Percentiles rank a stretch among this genome's conserved stretches.
Evolutionary conservation across 1,140 invertebrate genomes (phyloP).

Genomic region (Fopius arisanus): DNA sequence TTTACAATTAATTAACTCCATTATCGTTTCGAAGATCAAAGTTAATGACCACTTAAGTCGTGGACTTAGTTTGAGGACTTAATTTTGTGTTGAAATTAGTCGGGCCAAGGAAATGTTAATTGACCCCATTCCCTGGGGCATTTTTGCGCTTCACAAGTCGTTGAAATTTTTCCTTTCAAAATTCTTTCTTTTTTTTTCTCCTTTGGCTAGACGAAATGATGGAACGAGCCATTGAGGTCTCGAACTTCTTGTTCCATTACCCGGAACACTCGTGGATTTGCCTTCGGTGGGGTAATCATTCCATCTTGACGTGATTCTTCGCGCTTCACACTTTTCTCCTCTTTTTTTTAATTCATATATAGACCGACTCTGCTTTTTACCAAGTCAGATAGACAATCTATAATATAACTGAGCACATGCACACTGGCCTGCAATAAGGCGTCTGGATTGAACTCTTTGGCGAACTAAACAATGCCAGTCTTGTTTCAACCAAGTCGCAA

Average conservation of each 20-base stretch:
- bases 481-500: neutral
- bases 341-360: neutral
- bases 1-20: slow-evolving; percentile 28
- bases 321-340: slow-evolving; percentile 7
- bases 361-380: neutral
- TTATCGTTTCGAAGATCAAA: slow-evolving; percentile 19
- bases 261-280: neutral
- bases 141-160: neutral
- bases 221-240: neutral
- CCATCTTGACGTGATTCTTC: slow-evolving; percentile 14
- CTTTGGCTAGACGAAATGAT: neutral
- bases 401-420: neutral
- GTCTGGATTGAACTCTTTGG: neutral
- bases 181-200: neutral
- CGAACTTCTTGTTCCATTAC: neutral
- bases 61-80: slow-evolving; percentile 22
- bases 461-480: neutral
- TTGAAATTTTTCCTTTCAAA: neutral
- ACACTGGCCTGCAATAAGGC: neutral
- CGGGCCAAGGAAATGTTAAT: slow-evolving; percentile 26
- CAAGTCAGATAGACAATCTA: neutral
- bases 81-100: slow-evolving; percentile 1
- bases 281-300: neutral
- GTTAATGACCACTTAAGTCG: slow-evolving; percentile 28
- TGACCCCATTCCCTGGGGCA: slow-evolving; percentile 10